Evolutionary conservation across 2,888 invertebrate species (phyloP).

Genomic region (Copidosoma aretas): DNA sequence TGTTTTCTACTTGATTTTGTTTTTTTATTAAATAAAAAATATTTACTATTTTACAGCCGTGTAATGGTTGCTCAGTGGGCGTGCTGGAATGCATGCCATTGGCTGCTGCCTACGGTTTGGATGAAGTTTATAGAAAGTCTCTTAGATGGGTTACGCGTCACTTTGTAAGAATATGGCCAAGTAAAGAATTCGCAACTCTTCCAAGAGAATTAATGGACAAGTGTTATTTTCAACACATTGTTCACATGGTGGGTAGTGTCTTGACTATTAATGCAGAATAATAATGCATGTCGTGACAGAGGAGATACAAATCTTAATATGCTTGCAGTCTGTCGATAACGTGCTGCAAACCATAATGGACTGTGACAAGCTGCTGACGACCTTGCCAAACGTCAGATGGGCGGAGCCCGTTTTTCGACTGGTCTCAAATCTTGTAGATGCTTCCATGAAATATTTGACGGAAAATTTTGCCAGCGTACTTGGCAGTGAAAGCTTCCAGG

Average conservation of each 20-base stretch:
- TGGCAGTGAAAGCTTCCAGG: slow-evolving; percentile 70
- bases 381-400: slow-evolving; percentile 83
- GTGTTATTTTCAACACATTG: slow-evolving; percentile 82
- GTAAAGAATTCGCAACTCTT: slow-evolving; percentile 84
- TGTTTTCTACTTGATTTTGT: no score
- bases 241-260: slow-evolving; percentile 70
- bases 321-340: slow-evolving; percentile 73
- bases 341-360: slow-evolving; percentile 84
- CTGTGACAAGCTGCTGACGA: slow-evolving; percentile 80
- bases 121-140: slow-evolving; percentile 86
- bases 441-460: slow-evolving; percentile 80
- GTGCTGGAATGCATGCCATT: slow-evolving; percentile 87
- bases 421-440: slow-evolving; percentile 80
- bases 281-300: not conserved
- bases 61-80: slow-evolving; percentile 84
- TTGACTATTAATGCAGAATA: not conserved
- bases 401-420: slow-evolving; percentile 79
- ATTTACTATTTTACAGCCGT: slow-evolving; percentile 71
- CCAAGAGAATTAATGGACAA: slow-evolving; percentile 83
- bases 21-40: not conserved
- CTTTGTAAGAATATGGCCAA: slow-evolving; percentile 90
- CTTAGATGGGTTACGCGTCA: slow-evolving; percentile 87
- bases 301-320: slow-evolving; percentile 1
- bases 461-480: slow-evolving; percentile 80
- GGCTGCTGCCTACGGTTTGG: slow-evolving; percentile 83